These are phyloP conservation scores for Drosophila baimaii DNA, from an alignment of 1,140 invertebrate genomes.

Conservation along the genomic window DNA sequence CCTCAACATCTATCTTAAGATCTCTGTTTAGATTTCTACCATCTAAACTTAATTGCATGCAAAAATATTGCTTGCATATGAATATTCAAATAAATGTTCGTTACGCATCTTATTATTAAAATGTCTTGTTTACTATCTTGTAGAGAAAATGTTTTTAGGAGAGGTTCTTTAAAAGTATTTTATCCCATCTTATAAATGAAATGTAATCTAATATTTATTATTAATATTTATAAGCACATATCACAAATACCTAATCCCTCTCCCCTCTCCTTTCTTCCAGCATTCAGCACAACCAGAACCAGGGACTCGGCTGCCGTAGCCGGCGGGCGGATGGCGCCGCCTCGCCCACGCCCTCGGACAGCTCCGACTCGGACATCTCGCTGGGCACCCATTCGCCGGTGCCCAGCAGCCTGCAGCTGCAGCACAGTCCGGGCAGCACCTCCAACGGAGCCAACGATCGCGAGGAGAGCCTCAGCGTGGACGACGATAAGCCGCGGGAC, in stretches of 20 bases:
- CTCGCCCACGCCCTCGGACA: conserved; percentile 83
- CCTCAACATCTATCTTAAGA: too few species aligned
- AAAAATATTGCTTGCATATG: too few species aligned
- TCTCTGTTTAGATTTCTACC: too few species aligned
- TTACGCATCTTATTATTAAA: too few species aligned
- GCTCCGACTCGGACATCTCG: conserved; percentile 86
- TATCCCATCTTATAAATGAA: too few species aligned
- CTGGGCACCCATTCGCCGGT: conserved; percentile 86
- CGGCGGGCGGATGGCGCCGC: conserved; percentile 77
- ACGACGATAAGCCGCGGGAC: conserved; percentile 82
- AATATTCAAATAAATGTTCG: too few species aligned
- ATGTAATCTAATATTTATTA: background rate
- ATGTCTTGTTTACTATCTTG: too few species aligned
- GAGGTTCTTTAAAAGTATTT: too few species aligned
- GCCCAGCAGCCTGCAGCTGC: conserved; percentile 82
- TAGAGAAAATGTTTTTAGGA: too few species aligned
- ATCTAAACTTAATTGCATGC: too few species aligned
- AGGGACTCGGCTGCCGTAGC: conserved; percentile 68
- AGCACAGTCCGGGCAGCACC: conserved; percentile 83
- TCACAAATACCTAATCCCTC: background rate
- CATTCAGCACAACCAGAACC: conserved; percentile 84
- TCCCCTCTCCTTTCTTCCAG: conserved; percentile 48
- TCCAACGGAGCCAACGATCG: conserved; percentile 82
- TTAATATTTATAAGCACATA: background rate
- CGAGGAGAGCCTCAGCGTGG: conserved; percentile 79